Percentiles rank a stretch among this genome's conserved stretches.
These are phyloP conservation scores for Thryonomys swinderianus DNA, from an alignment of 2,113 vertebrate genomes.

Conservation along the genomic window DNA sequence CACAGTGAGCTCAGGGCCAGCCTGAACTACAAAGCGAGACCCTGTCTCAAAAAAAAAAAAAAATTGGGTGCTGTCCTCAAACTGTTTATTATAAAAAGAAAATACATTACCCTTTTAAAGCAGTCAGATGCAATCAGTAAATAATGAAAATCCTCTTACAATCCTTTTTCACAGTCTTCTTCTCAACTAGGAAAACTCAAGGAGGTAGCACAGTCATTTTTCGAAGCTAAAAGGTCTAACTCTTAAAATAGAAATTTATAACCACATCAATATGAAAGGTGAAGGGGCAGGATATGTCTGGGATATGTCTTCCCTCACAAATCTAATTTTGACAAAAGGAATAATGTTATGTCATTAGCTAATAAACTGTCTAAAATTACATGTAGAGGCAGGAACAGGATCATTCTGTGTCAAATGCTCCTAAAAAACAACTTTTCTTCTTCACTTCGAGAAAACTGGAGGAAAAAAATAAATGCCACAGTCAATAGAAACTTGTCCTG, in stretches of 20 bases:
- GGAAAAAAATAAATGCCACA: constrained; percentile 5
- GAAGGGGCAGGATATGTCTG: not conserved
- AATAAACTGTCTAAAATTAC: constrained; percentile 12
- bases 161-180: not conserved
- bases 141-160: constrained; percentile 28
- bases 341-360: constrained; percentile 41
- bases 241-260: not conserved
- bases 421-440: not conserved
- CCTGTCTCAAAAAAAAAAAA: too few relatives aligned
- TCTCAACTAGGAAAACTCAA: not conserved
- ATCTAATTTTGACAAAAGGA: constrained; percentile 42
- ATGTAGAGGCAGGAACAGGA: not conserved
- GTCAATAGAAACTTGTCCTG: not conserved
- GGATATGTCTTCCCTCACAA: not conserved
- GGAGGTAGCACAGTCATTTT: not conserved
- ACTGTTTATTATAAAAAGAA: not conserved
- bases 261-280: not conserved
- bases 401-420: not conserved
- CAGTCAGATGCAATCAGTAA: not conserved
- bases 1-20: too few relatives aligned
- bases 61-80: not conserved
- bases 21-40: too few relatives aligned
- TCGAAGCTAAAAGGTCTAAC: not conserved
- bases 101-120: not conserved
- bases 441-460: not conserved